Evolutionary conservation across 2,113 vertebrate species (phyloP).

Genomic region (Phaetusa simplex): DNA sequence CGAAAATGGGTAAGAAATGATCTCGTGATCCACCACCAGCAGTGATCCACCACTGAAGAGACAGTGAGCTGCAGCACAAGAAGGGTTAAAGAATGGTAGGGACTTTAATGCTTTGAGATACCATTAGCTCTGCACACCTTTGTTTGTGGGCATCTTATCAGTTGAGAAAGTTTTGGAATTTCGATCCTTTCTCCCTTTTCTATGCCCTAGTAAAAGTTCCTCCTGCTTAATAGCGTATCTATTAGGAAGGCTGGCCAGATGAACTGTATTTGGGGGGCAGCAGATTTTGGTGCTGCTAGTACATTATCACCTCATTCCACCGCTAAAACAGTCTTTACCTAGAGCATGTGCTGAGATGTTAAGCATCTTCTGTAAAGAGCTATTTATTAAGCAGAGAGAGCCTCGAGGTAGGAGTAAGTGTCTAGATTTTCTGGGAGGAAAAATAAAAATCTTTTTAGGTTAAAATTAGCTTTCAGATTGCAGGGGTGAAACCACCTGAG

Average conservation of each 20-base stretch:
- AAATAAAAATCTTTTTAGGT: background rate
- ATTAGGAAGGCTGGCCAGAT: background rate
- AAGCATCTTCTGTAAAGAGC: slow-evolving; percentile 25
- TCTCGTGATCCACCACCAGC: background rate
- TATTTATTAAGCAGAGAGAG: slow-evolving; percentile 20
- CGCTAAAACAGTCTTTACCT: background rate
- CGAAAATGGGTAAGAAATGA: background rate
- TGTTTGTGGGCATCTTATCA: background rate
- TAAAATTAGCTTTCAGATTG: background rate
- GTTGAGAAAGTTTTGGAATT: background rate
- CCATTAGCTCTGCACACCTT: background rate
- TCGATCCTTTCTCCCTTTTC: background rate
- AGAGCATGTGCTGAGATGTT: background rate
- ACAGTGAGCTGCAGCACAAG: background rate
- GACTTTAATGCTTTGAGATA: background rate
- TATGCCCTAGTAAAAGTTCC: background rate
- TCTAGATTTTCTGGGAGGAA: background rate
- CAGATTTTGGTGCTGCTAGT: background rate
- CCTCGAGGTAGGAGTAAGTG: background rate
- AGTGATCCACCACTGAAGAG: background rate
- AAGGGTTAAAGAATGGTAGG: background rate
- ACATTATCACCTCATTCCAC: background rate
- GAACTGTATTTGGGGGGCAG: background rate
- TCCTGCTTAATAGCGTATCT: background rate
- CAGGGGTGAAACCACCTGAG: background rate